A percentile compares a stretch with the other conserved stretches of the same genome.
Evolutionary conservation across 2,113 vertebrate species (phyloP).

Genomic region (Cheirogaleus medius): DNA sequence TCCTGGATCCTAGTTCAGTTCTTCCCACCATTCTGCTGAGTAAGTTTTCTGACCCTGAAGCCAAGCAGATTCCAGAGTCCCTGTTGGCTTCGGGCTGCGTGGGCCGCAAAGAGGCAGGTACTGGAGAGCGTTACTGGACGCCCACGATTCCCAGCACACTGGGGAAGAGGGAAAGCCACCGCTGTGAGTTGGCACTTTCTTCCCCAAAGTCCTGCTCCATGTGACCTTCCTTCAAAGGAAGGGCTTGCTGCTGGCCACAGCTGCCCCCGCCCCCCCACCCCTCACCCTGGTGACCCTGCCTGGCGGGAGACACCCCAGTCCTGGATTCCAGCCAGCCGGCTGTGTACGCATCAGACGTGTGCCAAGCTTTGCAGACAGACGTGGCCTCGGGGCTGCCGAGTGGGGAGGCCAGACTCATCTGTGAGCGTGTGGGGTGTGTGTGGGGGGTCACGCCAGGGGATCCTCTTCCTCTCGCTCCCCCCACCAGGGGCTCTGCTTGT

Average conservation of each 20-base stretch:
- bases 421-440: background rate
- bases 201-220: background rate
- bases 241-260: background rate
- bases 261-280: background rate
- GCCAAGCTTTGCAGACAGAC: background rate
- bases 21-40: background rate
- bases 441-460: background rate
- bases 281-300: background rate
- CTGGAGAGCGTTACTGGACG: background rate
- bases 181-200: background rate
- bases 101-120: background rate
- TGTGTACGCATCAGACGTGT: accelerated
- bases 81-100: background rate
- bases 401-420: background rate
- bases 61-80: background rate
- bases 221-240: background rate
- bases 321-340: background rate
- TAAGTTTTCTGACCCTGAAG: background rate
- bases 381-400: background rate
- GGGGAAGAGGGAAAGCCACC: background rate
- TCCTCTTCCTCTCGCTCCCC: background rate
- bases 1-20: background rate
- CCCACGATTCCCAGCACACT: background rate
- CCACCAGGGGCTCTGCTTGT: background rate
- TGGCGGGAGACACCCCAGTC: accelerated